Evolutionary conservation across 2,113 vertebrate species (phyloP).

Genomic region (Camelus dromedarius): DNA sequence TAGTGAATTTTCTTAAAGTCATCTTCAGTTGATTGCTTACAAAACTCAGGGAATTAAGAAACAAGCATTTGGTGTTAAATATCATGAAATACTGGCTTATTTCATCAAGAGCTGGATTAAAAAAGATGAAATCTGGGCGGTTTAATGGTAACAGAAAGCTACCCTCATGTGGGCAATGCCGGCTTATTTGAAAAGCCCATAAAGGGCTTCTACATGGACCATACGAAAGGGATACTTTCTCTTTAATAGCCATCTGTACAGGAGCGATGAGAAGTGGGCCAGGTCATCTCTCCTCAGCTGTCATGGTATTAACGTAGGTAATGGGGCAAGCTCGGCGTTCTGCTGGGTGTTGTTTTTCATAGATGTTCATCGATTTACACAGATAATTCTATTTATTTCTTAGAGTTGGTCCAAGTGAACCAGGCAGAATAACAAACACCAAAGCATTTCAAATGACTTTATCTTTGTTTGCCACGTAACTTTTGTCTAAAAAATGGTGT

Average conservation of each 20-base stretch:
- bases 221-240: constrained; percentile 97
- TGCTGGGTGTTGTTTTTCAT: constrained; percentile 98
- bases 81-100: constrained; percentile 85
- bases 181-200: constrained; percentile 93
- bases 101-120: constrained; percentile 86
- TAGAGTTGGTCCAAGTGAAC: constrained; percentile 94
- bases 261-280: constrained; percentile 97
- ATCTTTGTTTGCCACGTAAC: constrained; percentile 93
- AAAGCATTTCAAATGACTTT: constrained; percentile 92
- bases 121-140: constrained; percentile 88
- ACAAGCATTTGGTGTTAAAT: constrained; percentile 80
- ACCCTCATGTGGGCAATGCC: constrained; percentile 91
- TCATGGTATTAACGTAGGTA: constrained; percentile 99
- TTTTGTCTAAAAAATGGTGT: constrained; percentile 91
- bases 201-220: constrained; percentile 94
- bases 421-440: constrained; percentile 94
- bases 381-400: constrained; percentile 99
- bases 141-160: constrained; percentile 91
- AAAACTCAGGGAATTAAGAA: constrained; percentile 70
- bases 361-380: constrained; percentile 97
- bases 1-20: constrained; percentile 44
- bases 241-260: constrained; percentile 99
- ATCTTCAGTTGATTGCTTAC: constrained; percentile 71
- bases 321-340: constrained; percentile 97
- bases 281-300: constrained; percentile 99